These are phyloP conservation scores for Eulithis prunata DNA, from an alignment of 2,888 invertebrate species.

Conservation along the genomic window DNA sequence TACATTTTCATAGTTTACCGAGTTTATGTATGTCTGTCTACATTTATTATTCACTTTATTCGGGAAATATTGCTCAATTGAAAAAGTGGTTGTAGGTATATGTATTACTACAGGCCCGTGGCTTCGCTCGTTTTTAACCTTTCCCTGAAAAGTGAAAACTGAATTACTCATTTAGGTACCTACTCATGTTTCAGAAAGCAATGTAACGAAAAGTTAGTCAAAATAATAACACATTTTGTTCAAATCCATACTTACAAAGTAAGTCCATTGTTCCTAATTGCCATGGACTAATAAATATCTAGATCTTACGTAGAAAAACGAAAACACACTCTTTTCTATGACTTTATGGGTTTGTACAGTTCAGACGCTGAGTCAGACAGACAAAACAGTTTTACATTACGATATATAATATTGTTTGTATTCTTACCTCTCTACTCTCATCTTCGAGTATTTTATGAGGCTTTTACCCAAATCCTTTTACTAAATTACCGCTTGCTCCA, in stretches of 20 bases:
- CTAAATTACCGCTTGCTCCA: constrained; percentile 37
- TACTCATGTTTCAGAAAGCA: too few relatives aligned
- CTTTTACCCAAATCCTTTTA: constrained; percentile 41
- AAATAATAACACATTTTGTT: too few relatives aligned
- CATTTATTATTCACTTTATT: constrained; percentile 40
- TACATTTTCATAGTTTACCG: constrained; percentile 48
- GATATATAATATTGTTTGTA: constrained; percentile 32
- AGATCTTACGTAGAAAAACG: too few relatives aligned
- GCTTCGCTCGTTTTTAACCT: neutral
- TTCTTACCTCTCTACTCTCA: constrained; percentile 16
- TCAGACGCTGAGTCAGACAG: neutral
- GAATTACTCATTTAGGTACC: too few relatives aligned
- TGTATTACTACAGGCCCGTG: constrained; percentile 1
- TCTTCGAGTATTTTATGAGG: constrained; percentile 33
- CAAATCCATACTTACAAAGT: too few relatives aligned
- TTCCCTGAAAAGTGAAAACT: too few relatives aligned
- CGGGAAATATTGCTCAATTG: constrained; percentile 36
- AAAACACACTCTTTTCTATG: neutral
- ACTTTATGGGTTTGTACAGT: neutral
- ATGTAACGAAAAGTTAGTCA: too few relatives aligned
- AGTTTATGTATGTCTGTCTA: constrained; percentile 37
- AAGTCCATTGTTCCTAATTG: too few relatives aligned
- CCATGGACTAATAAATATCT: too few relatives aligned
- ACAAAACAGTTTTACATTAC: neutral
- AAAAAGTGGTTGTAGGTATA: constrained; percentile 33